phyloP scores from a whole-genome alignment of 2,113 vertebrate species.

The Piaya cayana region DNA sequence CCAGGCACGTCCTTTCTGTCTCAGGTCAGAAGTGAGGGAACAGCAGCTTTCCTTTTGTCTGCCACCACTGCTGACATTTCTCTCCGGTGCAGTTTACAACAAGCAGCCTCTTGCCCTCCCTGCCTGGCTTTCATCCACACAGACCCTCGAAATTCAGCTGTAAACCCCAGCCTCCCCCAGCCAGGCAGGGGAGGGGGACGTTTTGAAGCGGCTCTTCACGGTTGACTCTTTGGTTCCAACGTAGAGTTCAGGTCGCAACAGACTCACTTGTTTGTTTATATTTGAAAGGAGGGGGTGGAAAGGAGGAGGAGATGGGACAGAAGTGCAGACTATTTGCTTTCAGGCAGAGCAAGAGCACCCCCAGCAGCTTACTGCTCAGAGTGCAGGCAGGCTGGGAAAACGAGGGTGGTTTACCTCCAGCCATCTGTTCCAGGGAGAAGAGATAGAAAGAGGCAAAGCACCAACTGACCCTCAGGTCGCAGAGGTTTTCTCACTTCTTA shows the following conservation, averaged over 20 bases:
- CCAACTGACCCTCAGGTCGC: background rate
- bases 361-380: constrained; percentile 44
- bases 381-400: background rate
- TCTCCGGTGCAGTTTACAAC: background rate
- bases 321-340: background rate
- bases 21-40: background rate
- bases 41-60: background rate
- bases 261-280: background rate
- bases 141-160: background rate
- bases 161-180: background rate
- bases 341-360: constrained; percentile 71
- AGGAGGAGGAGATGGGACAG: background rate
- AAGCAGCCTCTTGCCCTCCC: background rate
- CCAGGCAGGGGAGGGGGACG: background rate
- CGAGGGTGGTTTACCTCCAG: background rate
- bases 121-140: background rate
- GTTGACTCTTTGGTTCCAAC: background rate
- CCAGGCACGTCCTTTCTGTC: background rate
- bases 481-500: background rate
- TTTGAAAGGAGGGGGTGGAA: background rate
- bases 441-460: background rate
- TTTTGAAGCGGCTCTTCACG: background rate
- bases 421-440: too few species aligned
- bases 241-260: background rate
- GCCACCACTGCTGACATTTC: background rate